These are phyloP conservation scores for Dicyrtomina minuta DNA, from an alignment of 2,888 invertebrate species.

Conservation along the genomic window DNA sequence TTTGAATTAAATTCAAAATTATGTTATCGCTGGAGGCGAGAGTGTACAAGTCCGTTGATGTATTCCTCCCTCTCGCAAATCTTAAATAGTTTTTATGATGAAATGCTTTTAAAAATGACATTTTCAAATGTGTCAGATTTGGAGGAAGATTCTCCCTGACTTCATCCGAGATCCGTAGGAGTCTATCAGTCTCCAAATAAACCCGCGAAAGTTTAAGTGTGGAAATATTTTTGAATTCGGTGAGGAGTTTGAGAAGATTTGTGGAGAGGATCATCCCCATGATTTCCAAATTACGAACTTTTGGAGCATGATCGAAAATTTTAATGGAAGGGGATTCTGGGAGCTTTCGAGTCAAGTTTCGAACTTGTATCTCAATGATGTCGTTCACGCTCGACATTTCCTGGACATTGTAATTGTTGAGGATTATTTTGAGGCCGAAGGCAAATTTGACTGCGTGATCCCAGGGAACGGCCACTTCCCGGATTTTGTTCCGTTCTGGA, in stretches of 20 bases:
- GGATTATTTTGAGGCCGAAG: slow-evolving; percentile 18
- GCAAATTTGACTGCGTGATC: slow-evolving; percentile 14
- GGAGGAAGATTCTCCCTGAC: too few relatives aligned
- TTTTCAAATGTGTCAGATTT: too few relatives aligned
- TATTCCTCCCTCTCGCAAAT: too few relatives aligned
- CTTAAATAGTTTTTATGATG: too few relatives aligned
- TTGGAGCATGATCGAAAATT: background rate
- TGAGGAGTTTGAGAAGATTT: slow-evolving; percentile 5
- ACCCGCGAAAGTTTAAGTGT: slow-evolving; percentile 6
- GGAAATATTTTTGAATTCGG: background rate
- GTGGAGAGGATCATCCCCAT: slow-evolving; percentile 18
- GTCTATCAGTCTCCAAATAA: slow-evolving; percentile 23
- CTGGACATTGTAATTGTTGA: slow-evolving; percentile 14
- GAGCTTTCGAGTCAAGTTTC: slow-evolving; percentile 9
- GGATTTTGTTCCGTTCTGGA: slow-evolving; percentile 14
- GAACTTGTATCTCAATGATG: slow-evolving; percentile 16
- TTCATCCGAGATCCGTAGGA: background rate
- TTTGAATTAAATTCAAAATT: background rate
- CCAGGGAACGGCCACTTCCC: slow-evolving; percentile 11
- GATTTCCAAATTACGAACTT: slow-evolving; percentile 2
- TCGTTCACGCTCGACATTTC: slow-evolving; percentile 5
- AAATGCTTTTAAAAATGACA: too few relatives aligned
- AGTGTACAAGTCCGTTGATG: too few relatives aligned
- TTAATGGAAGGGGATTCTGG: background rate
- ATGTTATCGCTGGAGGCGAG: slow-evolving; percentile 17